phyloP scores from a whole-genome alignment of 2,797 vertebrate species.

The Spinus olivaceus region DNA sequence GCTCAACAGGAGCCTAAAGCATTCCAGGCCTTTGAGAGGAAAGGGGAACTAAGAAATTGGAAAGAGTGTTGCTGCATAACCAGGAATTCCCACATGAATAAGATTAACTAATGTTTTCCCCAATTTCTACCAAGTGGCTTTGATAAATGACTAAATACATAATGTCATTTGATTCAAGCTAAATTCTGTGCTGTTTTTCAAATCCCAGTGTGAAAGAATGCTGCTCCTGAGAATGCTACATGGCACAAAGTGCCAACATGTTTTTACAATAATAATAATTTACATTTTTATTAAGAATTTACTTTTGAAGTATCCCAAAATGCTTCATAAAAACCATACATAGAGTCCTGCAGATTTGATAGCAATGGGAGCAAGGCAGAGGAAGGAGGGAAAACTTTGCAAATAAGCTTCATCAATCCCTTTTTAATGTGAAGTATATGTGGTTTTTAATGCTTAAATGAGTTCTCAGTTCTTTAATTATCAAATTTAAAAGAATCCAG shows the following conservation, averaged over 20 bases:
- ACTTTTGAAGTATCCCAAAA: constrained; percentile 13
- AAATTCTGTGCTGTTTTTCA: constrained; percentile 62
- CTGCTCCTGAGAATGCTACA: constrained; percentile 36
- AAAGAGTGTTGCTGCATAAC: background rate
- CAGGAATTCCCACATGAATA: background rate
- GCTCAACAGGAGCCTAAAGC: background rate
- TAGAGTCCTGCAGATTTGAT: background rate
- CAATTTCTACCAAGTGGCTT: constrained; percentile 6
- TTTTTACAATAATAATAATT: constrained; percentile 50
- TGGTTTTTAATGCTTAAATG: background rate
- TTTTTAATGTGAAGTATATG: background rate
- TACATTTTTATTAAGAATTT: constrained; percentile 29
- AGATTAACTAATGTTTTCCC: constrained; percentile 22
- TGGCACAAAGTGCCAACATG: constrained; percentile 27
- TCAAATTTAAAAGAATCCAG: background rate
- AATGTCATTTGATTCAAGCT: constrained; percentile 61
- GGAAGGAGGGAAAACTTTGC: background rate
- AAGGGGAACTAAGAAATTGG: background rate
- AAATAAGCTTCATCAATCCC: background rate
- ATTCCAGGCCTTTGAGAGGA: background rate
- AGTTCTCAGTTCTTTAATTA: background rate
- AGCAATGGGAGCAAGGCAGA: background rate
- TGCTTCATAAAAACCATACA: background rate
- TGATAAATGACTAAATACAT: constrained; percentile 39
- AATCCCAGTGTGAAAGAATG: constrained; percentile 55